Conservation (phyloP, 1,140 invertebrate genomes). For the Psilanteris sp. region DNA sequence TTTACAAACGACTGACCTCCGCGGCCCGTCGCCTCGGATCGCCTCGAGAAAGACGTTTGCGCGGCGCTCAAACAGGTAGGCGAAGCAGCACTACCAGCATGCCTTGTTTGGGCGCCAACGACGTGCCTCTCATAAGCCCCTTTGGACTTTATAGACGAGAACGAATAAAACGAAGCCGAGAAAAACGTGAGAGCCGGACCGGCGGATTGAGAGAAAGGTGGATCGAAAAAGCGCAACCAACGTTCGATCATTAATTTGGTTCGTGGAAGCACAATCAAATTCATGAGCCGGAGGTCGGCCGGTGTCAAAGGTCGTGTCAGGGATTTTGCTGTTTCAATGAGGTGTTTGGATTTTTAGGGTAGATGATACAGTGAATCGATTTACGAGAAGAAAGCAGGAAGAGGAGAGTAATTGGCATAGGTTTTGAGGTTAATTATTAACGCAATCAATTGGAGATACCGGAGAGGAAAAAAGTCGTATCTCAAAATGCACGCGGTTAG, state of each 20-base stretch:
- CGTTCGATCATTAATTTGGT: constrained; percentile 32
- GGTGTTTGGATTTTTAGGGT: background rate
- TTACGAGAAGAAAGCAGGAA: too few relatives aligned
- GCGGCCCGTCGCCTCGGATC: constrained; percentile 34
- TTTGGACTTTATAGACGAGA: constrained; percentile 57
- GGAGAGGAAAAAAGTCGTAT: too few relatives aligned
- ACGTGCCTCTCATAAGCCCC: constrained; percentile 53
- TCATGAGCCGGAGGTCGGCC: constrained; percentile 19
- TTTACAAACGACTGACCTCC: constrained; percentile 63
- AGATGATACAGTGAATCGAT: too few relatives aligned
- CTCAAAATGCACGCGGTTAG: too few relatives aligned
- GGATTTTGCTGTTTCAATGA: background rate
- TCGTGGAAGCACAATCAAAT: constrained; percentile 34
- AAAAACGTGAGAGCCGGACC: constrained; percentile 47
- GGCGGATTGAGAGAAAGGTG: constrained; percentile 31
- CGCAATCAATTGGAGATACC: too few relatives aligned
- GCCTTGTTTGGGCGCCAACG: constrained; percentile 63
- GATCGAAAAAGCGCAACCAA: constrained; percentile 15
- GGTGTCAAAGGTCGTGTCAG: constrained; percentile 13
- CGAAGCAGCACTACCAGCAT: constrained; percentile 53
- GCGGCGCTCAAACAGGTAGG: constrained; percentile 47
- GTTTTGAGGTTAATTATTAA: too few relatives aligned
- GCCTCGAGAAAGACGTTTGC: constrained; percentile 45
- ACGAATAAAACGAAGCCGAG: constrained; percentile 41
- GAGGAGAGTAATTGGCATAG: too few relatives aligned